phyloP scores from a whole-genome alignment of 2,888 invertebrate species.

The Adelognathus sp. region DNA sequence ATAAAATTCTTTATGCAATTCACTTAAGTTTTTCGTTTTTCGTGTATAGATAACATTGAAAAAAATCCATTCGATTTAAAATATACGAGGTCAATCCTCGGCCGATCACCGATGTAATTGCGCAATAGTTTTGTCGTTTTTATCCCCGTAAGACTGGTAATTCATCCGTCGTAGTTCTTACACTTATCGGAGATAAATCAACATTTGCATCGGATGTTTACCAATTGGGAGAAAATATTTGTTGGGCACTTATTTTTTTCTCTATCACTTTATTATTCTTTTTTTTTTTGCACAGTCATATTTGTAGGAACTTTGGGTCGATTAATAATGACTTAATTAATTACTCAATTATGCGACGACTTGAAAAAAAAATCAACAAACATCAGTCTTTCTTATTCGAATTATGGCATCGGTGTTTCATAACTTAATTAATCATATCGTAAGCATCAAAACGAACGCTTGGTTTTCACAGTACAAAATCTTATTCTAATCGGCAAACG shows the following conservation, averaged over 20 bases:
- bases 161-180: background rate
- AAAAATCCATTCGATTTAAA: too few relatives aligned
- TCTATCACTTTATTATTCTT: background rate
- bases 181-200: background rate
- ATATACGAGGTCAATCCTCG: too few relatives aligned
- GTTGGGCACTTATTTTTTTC: background rate
- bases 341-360: background rate
- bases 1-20: too few relatives aligned
- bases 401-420: background rate
- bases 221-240: background rate
- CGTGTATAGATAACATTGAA: too few relatives aligned
- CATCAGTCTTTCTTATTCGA: constrained; percentile 67
- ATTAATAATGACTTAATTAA: constrained; percentile 19
- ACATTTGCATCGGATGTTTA: background rate
- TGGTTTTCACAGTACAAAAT: background rate
- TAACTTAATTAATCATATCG: background rate
- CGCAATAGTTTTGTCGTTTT: too few relatives aligned
- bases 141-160: too few relatives aligned
- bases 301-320: constrained; percentile 68
- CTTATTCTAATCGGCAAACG: too few relatives aligned
- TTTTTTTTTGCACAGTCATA: constrained; percentile 32
- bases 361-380: constrained; percentile 33
- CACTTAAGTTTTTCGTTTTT: too few relatives aligned
- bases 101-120: too few relatives aligned
- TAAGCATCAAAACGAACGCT: background rate